Percentiles rank a stretch among this genome's conserved stretches.
phyloP scores from a whole-genome alignment of 2,797 vertebrate genomes.

The Phoxinus dragarum region DNA sequence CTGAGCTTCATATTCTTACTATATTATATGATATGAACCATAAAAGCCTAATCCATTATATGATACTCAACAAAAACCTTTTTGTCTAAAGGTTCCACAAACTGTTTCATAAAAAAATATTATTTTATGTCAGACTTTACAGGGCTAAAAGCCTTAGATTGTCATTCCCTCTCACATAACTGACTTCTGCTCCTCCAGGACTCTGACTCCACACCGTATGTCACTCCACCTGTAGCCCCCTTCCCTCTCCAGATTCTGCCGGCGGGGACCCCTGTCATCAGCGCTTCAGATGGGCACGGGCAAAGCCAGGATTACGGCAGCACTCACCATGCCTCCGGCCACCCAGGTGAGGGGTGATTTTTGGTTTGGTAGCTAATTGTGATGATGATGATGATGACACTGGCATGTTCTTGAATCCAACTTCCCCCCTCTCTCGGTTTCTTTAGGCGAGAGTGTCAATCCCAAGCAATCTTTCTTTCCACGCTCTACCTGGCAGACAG shows the following conservation, averaged over 20 bases:
- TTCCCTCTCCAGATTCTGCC: constrained; percentile 85
- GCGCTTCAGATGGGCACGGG: constrained; percentile 81
- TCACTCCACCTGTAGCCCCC: constrained; percentile 81
- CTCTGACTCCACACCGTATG: constrained; percentile 89
- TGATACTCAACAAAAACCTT: neutral
- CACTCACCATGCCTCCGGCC: constrained; percentile 84
- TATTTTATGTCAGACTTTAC: neutral
- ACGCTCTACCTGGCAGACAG: constrained; percentile 84
- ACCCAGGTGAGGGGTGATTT: constrained; percentile 83
- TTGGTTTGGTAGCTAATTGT: neutral
- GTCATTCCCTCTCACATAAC: neutral
- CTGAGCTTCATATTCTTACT: neutral
- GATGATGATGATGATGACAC: neutral
- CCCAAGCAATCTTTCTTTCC: constrained; percentile 76
- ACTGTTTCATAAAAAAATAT: neutral
- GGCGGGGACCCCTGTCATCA: constrained; percentile 80
- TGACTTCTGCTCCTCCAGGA: constrained; percentile 78
- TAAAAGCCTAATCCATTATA: neutral
- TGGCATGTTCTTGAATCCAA: neutral
- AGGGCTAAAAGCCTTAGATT: neutral
- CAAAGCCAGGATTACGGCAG: constrained; percentile 80
- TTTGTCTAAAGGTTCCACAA: neutral
- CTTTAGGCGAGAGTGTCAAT: constrained; percentile 75
- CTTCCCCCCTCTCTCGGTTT: constrained; percentile 5
- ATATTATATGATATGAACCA: neutral